Conservation (phyloP, 2,113 vertebrate genomes). For the Eurypyga helias region DNA sequence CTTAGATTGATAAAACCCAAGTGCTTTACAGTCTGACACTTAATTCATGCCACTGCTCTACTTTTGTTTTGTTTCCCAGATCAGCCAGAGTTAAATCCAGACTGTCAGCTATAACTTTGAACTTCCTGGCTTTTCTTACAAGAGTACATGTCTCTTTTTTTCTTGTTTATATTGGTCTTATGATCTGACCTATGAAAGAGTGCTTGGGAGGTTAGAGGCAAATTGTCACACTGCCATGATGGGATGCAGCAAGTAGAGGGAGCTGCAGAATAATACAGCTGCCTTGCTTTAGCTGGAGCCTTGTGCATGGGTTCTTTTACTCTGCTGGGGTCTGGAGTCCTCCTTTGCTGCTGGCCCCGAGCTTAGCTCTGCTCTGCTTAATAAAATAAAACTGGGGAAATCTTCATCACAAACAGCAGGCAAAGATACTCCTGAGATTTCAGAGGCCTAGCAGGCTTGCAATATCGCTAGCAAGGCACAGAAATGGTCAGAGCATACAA, state of each 20-base stretch:
- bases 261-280: conserved; percentile 56
- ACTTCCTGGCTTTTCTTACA: conserved; percentile 32
- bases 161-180: conserved; percentile 31
- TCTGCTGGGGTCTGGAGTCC: neutral
- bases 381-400: neutral
- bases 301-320: neutral
- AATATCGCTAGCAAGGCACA: neutral
- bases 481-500: neutral
- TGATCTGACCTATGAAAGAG: neutral
- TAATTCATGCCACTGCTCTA: neutral
- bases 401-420: neutral
- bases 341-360: neutral
- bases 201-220: neutral
- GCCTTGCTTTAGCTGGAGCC: neutral
- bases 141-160: neutral
- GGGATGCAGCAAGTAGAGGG: conserved; percentile 59
- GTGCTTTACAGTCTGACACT: neutral
- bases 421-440: neutral
- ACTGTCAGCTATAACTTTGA: conserved; percentile 18
- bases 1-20: conserved; percentile 6
- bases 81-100: conserved; percentile 28
- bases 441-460: neutral
- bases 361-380: neutral
- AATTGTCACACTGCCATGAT: neutral
- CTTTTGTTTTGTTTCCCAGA: conserved; percentile 22